Evolutionary conservation across 2,113 vertebrate genomes (phyloP).

Genomic region (Eudyptes chrysolophus): DNA sequence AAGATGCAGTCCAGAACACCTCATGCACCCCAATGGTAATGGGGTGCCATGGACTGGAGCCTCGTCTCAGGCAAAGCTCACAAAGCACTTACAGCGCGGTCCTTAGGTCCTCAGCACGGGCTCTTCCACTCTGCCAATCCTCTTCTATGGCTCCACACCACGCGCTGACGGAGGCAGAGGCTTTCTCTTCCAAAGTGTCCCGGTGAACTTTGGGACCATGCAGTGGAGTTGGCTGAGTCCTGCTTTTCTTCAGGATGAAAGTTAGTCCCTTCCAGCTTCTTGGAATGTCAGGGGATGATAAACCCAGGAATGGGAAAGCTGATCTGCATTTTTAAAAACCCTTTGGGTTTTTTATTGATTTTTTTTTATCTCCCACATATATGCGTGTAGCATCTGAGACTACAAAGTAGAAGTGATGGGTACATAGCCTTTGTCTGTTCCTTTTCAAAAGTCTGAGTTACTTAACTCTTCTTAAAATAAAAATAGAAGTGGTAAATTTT

Average conservation of each 20-base stretch:
- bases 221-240: background rate
- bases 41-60: background rate
- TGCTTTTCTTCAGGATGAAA: background rate
- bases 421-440: background rate
- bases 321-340: background rate
- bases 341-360: background rate
- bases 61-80: background rate
- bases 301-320: background rate
- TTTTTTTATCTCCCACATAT: background rate
- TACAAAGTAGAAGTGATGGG: background rate
- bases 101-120: background rate
- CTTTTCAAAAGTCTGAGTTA: slow-evolving; percentile 3
- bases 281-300: background rate
- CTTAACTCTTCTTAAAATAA: slow-evolving; percentile 27
- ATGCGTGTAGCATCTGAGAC: background rate
- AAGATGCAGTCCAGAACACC: background rate
- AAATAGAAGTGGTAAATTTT: slow-evolving; percentile 26
- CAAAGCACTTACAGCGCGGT: background rate
- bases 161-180: rapidly evolving
- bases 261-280: background rate
- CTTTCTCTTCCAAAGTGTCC: background rate
- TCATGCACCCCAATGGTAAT: background rate
- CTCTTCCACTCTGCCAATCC: background rate
- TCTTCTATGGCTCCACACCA: background rate
- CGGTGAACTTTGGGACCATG: background rate